phyloP scores from a whole-genome alignment of 1,140 invertebrate species.

The Radopholus similis region DNA sequence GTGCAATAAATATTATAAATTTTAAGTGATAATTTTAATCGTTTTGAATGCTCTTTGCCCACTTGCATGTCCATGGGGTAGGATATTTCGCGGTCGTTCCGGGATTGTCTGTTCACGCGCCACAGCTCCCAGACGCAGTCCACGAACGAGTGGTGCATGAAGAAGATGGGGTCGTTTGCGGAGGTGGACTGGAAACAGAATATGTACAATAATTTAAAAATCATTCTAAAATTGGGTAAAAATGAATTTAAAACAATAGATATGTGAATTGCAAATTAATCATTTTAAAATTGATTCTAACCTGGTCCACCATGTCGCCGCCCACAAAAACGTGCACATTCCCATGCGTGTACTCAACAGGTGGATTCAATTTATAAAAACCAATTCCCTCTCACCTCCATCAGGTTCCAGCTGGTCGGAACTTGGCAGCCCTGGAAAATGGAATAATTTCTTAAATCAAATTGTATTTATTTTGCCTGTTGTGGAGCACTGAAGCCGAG shows the following conservation, averaged over 20 bases:
- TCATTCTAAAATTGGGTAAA: too few relatives aligned
- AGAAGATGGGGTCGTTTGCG: slow-evolving; percentile 46
- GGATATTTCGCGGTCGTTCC: slow-evolving; percentile 36
- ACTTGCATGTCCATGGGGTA: slow-evolving; percentile 43
- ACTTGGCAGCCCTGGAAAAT: slow-evolving; percentile 9
- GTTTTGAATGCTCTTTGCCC: slow-evolving; percentile 42
- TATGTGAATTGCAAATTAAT: too few relatives aligned
- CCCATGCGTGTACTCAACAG: slow-evolving; percentile 54
- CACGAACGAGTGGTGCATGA: slow-evolving; percentile 57
- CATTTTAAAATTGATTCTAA: too few relatives aligned
- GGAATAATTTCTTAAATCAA: not conserved
- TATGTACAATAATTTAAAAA: too few relatives aligned
- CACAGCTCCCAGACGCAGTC: slow-evolving; percentile 53
- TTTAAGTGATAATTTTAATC: not conserved
- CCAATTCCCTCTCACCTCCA: not conserved
- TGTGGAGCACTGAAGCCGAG: slow-evolving; percentile 41
- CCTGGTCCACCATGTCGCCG: slow-evolving; percentile 49
- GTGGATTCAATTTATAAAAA: not conserved
- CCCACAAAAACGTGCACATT: slow-evolving; percentile 55
- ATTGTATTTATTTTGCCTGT: not conserved
- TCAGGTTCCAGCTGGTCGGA: slow-evolving; percentile 4
- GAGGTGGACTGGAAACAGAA: slow-evolving; percentile 45
- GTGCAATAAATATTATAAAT: not conserved
- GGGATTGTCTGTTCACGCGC: slow-evolving; percentile 13
- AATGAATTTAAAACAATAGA: too few relatives aligned